phyloP scores from a whole-genome alignment of 2,113 vertebrate species.

The Paracanthobrama guichenoti region DNA sequence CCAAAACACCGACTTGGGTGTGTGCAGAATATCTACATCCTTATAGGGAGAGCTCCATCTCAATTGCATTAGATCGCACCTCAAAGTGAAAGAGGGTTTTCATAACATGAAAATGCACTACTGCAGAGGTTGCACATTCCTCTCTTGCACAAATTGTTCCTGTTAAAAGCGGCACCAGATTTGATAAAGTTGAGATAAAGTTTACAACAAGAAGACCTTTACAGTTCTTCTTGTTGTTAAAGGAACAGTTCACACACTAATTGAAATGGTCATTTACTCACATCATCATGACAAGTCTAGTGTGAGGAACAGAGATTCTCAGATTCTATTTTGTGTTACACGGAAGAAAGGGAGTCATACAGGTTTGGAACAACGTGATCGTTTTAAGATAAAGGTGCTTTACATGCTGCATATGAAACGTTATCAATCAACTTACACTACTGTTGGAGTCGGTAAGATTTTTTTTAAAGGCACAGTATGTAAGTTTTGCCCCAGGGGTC shows the following conservation, averaged over 20 bases:
- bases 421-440: neutral
- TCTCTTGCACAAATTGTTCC: conserved; percentile 27
- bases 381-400: neutral
- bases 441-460: neutral
- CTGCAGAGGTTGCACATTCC: neutral
- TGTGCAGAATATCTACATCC: neutral
- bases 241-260: neutral
- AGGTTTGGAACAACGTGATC: neutral
- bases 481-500: too few species aligned
- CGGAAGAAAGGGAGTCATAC: neutral
- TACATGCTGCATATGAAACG: too few species aligned
- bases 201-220: neutral
- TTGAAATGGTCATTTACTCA: neutral
- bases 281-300: neutral
- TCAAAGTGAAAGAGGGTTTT: neutral
- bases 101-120: neutral
- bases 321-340: too few species aligned
- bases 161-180: neutral
- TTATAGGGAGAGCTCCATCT: neutral
- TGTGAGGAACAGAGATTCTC: neutral
- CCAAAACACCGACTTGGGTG: neutral
- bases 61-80: neutral
- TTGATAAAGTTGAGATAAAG: neutral
- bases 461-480: neutral
- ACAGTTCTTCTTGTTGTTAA: neutral